Base-by-base conservation (phyloP, 1,140 invertebrate species). In the Drepana arcuata region DNA sequence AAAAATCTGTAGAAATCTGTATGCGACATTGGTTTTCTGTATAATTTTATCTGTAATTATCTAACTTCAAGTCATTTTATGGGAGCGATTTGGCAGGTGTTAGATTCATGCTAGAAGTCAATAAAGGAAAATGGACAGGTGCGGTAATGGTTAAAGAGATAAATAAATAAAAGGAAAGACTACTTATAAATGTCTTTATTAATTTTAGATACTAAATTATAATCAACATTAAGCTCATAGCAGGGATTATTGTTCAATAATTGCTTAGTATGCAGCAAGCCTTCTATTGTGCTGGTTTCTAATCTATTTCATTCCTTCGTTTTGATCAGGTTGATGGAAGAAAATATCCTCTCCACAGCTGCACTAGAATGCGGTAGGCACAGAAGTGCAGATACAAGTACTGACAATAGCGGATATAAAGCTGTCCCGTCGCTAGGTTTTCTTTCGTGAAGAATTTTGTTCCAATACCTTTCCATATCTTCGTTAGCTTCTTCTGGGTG, bases 291-390 rank as follows among this genome's bases (percentile, higher is more conserved):
- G 2, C 10, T 11, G 5, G 30, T 32, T n/a, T 11, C 10, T 6
- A 32, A 11, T 7, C 10, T 3, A 11, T 32, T 32, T 2, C 30
- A 7, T 18, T 3, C 2, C 18, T 32, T 32, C n/a, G 30, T 32
- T 11, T 32, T 16, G 2, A 32, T 32, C 10, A 18, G 18, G 12
- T 21, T 21, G 4, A 21, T 21, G 4, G 9, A 21, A 21, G 18
- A 21, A 9, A 21, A 21, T 4, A 21, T 32, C 15, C 30, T 32
- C 13, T 32, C 30, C 11, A 16, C 30, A 7, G 30, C 30, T 2
- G 14, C 30, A 18, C 30, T 32, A 16, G 16, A 32, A 18, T 32
- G 30, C n/a, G 30, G 30, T 7, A 32, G 16, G 12, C 30, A n/a
- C 18, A 32, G 11, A 16, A 32, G 10, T 11, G 30, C 30, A 18